Conservation (phyloP, 2,113 vertebrate genomes). For the Triplophysa siluroides region DNA sequence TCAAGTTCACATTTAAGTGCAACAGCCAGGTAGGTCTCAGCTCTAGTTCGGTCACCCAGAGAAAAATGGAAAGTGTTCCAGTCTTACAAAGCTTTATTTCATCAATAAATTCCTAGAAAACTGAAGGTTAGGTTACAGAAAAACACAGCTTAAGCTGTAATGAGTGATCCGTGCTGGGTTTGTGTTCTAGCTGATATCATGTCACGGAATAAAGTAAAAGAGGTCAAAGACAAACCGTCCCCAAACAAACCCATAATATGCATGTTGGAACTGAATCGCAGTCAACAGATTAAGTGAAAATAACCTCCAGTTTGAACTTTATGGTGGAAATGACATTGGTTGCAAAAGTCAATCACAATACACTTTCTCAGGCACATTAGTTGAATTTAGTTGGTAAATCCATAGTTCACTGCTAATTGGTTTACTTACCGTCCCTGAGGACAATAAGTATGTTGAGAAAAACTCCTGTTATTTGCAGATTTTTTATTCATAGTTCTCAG, state of each 20-base stretch:
- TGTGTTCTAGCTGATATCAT: conserved; percentile 14
- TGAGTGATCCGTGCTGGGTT: conserved; percentile 21
- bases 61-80: conserved; percentile 5
- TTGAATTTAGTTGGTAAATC: background rate
- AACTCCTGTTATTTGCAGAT: too few species aligned
- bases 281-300: conserved; percentile 1
- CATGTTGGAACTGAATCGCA: conserved; percentile 17
- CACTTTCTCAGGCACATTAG: background rate
- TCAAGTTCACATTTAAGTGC: conserved; percentile 14
- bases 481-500: too few species aligned
- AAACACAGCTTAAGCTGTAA: conserved; percentile 19
- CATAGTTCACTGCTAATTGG: background rate
- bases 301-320: background rate
- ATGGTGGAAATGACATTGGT: background rate
- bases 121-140: background rate
- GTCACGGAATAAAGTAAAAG: conserved; percentile 9
- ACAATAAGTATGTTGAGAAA: background rate
- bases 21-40: conserved; percentile 19
- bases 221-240: conserved; percentile 16
- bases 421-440: background rate
- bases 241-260: conserved; percentile 19
- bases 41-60: conserved; percentile 20
- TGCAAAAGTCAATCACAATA: background rate
- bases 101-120: conserved; percentile 18
- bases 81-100: conserved; percentile 22